Conservation (phyloP, 1,140 invertebrate species). For the Lethocerus indicus region DNA sequence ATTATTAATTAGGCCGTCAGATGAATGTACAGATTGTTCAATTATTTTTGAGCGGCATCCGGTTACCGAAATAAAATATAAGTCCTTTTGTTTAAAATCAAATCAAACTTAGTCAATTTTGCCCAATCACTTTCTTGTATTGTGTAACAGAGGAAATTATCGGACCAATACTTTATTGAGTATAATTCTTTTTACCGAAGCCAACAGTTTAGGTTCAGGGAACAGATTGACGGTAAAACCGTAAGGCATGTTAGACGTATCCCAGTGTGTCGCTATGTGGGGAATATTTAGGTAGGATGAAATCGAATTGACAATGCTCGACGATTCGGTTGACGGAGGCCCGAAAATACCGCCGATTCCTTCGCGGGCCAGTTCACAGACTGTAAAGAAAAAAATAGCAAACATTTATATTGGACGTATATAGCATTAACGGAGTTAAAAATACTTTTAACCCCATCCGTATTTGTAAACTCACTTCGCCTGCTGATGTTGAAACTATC, state of each 20-base stretch:
- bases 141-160: background rate
- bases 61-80: background rate
- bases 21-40: too few species aligned
- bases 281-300: slow-evolving; percentile 53
- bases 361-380: slow-evolving; percentile 34
- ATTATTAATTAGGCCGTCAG: too few species aligned
- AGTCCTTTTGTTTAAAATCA: background rate
- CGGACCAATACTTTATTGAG: background rate
- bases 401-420: too few species aligned
- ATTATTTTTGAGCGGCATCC: background rate
- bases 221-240: slow-evolving; percentile 45
- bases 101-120: background rate
- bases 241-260: slow-evolving; percentile 32
- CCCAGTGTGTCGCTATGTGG: slow-evolving; percentile 50
- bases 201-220: slow-evolving; percentile 49
- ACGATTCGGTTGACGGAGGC: slow-evolving; percentile 40
- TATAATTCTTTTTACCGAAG: slow-evolving; percentile 26
- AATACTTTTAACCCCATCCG: too few species aligned
- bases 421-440: too few species aligned
- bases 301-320: slow-evolving; percentile 48
- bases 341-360: slow-evolving; percentile 67
- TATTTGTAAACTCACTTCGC: too few species aligned
- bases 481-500: slow-evolving; percentile 19
- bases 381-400: too few species aligned
- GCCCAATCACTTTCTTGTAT: background rate